Base-by-base conservation (phyloP, 2,113 vertebrate species). In the Stigmatopora nigra region DNA sequence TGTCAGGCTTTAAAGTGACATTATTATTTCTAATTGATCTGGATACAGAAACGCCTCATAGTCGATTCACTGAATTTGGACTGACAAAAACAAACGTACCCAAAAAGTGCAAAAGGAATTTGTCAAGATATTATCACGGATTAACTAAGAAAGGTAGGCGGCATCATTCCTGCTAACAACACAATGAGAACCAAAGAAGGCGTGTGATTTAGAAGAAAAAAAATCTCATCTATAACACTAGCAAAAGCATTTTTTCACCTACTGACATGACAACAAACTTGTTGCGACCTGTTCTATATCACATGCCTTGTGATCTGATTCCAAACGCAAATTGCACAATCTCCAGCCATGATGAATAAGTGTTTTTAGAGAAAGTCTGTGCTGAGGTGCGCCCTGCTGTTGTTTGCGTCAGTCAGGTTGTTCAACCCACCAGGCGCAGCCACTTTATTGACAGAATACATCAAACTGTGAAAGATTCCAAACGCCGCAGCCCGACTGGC, bases 261-360 rank as follows among this genome's bases (percentile, higher is more conserved):
- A 58, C 74, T 56, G 70, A 67, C 55, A 73, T 44, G 52, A 62
- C 41, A 70, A 68, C 25, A 9, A 69, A 68, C 65, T 68, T 76
- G 82, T 88, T 88, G 79, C 68, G 78, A 75, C 76, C 47, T 79
- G 41, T 60, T 61, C 53, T 25, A 55, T 56, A 52, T 60, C 71
- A 61, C 48, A 55, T 10, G 55, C 3, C 16, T 12, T 15, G 31
- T 3, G 11, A n/a, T 17, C 17, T 20, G 22, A 20, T 11, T 59
- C 25, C 15, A 16, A 14, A 25, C 10, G 14, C n/a, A 41, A 19
- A 41, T 41, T 41, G 7, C 36, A 8, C 44, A 20, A 13, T 44
- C 19, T 19, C 36, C 68, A 3, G 15, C 36, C 16, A 31, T 31
- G 7, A 61, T 35, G 36, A 25, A 16, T 52, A 17, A 59, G 35